phyloP scores from a whole-genome alignment of 2,113 vertebrate species.

The Halcyon malimbica region DNA sequence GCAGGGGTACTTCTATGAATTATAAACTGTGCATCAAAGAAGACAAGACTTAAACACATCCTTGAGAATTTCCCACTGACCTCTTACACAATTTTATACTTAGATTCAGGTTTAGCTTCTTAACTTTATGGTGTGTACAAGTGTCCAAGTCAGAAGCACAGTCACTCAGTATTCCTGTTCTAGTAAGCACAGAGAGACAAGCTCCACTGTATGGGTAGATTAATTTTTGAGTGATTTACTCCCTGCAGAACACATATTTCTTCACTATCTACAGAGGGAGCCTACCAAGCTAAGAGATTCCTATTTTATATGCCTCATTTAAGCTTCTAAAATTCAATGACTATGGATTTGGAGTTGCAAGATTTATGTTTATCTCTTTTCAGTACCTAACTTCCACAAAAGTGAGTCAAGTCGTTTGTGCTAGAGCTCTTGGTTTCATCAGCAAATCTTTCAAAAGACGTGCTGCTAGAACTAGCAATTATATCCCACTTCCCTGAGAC shows the following conservation, averaged over 20 bases:
- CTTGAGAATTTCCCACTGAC: neutral
- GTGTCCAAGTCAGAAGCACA: neutral
- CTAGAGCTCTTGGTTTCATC: neutral
- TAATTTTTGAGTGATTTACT: neutral
- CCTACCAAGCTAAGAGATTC: neutral
- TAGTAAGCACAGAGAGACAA: neutral
- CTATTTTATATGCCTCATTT: neutral
- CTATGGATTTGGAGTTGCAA: neutral
- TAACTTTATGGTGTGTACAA: neutral
- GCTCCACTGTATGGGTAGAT: neutral
- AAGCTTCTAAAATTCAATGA: neutral
- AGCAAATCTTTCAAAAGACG: neutral
- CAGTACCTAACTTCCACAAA: neutral
- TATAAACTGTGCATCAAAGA: neutral
- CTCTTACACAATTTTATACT: neutral
- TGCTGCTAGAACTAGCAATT: neutral
- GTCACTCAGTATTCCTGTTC: neutral
- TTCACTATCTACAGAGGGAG: neutral
- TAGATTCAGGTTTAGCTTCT: neutral
- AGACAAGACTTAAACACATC: neutral
- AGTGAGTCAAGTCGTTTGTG: neutral
- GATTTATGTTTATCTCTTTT: constrained; percentile 14
- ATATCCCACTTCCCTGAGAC: neutral
- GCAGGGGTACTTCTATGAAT: neutral
- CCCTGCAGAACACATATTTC: neutral